phyloP scores from a whole-genome alignment of 37 sponge, comb jelly and placozoan species.

The Eunapius fragilis region DNA sequence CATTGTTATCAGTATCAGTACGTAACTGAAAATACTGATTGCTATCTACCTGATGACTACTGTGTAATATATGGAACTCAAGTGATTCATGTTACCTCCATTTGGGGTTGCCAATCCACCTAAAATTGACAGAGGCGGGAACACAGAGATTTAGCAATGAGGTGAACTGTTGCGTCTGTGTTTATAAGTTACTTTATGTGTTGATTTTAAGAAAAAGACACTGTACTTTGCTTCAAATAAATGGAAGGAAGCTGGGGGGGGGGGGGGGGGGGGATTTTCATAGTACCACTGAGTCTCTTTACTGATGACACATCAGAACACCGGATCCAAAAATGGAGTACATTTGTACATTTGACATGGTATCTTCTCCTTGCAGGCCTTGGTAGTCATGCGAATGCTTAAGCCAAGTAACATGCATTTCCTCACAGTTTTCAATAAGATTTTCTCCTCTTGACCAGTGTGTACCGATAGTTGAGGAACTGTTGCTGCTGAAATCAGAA shows the following conservation, averaged over 20 bases:
- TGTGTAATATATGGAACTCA: neutral
- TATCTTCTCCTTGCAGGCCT: constrained; percentile 23
- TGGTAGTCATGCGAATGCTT: neutral
- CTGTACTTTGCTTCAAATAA: neutral
- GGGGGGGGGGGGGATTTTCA: neutral
- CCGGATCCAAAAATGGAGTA: constrained; percentile 25
- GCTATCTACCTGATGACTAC: neutral
- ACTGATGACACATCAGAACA: constrained; percentile 25
- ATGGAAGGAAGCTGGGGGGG: neutral
- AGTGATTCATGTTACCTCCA: neutral
- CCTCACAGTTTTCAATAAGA: constrained; percentile 3
- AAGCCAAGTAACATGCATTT: constrained; percentile 27
- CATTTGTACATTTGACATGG: constrained; percentile 38
- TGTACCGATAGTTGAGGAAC: constrained; percentile 19
- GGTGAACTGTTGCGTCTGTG: neutral
- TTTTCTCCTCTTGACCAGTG: constrained; percentile 3
- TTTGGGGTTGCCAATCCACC: neutral
- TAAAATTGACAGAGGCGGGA: neutral
- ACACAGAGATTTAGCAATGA: neutral
- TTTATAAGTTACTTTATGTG: neutral
- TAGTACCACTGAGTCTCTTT: constrained; percentile 11
- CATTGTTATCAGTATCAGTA: neutral
- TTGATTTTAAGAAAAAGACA: neutral
- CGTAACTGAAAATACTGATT: neutral
- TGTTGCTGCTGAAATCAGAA: constrained; percentile 1